phyloP scores from a whole-genome alignment of 2,797 vertebrate genomes.

The Paguma larvata region DNA sequence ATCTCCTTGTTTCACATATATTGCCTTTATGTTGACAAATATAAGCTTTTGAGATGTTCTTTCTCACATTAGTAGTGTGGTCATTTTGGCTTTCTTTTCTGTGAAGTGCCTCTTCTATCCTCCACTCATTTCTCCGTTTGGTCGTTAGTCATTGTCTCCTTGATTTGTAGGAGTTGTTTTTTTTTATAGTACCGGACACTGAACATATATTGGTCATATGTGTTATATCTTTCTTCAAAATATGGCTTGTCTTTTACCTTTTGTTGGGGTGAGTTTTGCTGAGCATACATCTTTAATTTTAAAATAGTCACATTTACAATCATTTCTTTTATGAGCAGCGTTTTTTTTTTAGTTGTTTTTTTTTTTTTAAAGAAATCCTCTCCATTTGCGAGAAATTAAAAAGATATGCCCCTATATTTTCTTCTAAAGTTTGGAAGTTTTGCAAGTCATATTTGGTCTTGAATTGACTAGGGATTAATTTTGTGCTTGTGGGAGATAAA shows the following conservation, averaged over 20 bases:
- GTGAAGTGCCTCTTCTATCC: background rate
- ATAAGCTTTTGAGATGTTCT: background rate
- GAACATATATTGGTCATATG: background rate
- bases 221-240: background rate
- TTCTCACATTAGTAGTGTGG: background rate
- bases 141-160: background rate
- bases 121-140: background rate
- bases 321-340: background rate
- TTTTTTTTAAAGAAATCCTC: background rate
- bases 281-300: background rate
- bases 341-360: background rate
- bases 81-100: background rate
- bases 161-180: background rate
- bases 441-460: background rate
- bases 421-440: constrained; percentile 18
- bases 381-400: background rate
- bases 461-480: background rate
- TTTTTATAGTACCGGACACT: background rate
- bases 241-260: background rate
- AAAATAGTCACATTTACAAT: background rate
- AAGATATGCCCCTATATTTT: background rate
- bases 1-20: background rate
- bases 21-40: background rate
- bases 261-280: background rate
- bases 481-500: background rate